Base-by-base conservation (phyloP, 2,797 vertebrate species). In the Argyrosomus regius region DNA sequence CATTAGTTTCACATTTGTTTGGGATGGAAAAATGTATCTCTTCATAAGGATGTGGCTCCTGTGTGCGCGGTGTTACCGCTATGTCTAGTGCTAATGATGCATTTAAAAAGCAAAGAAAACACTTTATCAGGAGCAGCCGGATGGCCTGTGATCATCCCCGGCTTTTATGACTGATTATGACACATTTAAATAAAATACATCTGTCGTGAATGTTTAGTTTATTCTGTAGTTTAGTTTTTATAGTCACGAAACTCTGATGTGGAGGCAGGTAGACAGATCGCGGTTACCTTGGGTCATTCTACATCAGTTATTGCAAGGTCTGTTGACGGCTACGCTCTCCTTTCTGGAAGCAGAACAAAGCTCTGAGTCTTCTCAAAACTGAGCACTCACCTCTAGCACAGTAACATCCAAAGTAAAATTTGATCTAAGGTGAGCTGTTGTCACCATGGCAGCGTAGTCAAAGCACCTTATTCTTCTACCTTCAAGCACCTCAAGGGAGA, bases 1-100 rank as follows among this genome's bases (percentile, higher is more conserved):
- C 81, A 88, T 90, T 90, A 87, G 69, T 78, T 87, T 78, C 82
- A 74, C 83, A 85, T 92, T 91, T 83, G 35, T 87, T 84, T 78
- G 60, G 46, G 60, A 72, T 68, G 59, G 75, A 52, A 80, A 39
- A 73, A 80, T 68, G 31, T 61, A 41, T 88, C 65, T 86, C 76
- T 77, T 63, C 10, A 72, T 18, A 56, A 65, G 62, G 72, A 66
- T 1, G 75, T 52, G 67, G 71, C 64, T 71, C 75, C 35, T 52
- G 72, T 62, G 60, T 59, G 56, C 5, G 4, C 0, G 5, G 41
- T 48, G 76, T 71, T 60, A 24, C 49, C 16, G 56, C 13, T 6
- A 49, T 18, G 53, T 13, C 41, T 62, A 1, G 43, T 78, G 72
- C 75, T 88, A 87, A 87, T 87, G 84, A 76, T 81, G 70, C 81